Base-by-base conservation (phyloP, 2,113 vertebrate genomes). In the Sclerurus mexicanus region DNA sequence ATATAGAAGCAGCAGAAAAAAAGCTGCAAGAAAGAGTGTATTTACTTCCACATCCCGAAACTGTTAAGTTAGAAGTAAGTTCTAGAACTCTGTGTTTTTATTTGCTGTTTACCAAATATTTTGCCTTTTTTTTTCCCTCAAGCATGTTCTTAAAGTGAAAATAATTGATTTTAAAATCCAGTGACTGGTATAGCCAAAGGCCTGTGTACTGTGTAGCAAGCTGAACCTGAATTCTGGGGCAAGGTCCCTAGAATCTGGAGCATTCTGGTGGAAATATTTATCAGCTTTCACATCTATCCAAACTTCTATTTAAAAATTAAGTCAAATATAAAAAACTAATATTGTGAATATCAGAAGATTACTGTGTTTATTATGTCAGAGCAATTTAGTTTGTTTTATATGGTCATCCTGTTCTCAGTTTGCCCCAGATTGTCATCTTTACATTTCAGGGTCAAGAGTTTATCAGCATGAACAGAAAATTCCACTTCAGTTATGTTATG, bases 31-130 rank as follows among this genome's bases (percentile, higher is more conserved):
- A 89, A 77, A 96, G 90, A 90, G 55, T 44, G 12, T n/a, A 56
- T 68, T 72, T 94, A 50, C 90, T 95, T 85, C 97, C 97, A 81
- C 96, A 93, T 52, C 98, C 98, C 0, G 71, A 98, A 67, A 75
- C 98, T 79, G 88, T 97, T 92, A 98, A 96, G 91, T 98, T 99
- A 64, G 97, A 99, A 98, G 99, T 99, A 97, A 97, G 98, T 93
- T 60, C 83, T 90, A 62, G 80, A 89, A 94, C 59, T 91, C 62
- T 80, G 73, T 88, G 31, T 92, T 92, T 96, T 76, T 25, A 49
- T 83, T 92, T 94, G 22, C 83, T 96, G 77, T 96, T 95, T 95
- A 95, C 74, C 81, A 89, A 88, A 89, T 96, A 94, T 68, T 96
- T 94, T 93, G 73, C 33, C 84, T 74, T 80, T 85, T 30, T 12